These are phyloP conservation scores for Calyptommatus sinebrachiatus DNA, from an alignment of 2,113 vertebrate species.

Conservation along the genomic window DNA sequence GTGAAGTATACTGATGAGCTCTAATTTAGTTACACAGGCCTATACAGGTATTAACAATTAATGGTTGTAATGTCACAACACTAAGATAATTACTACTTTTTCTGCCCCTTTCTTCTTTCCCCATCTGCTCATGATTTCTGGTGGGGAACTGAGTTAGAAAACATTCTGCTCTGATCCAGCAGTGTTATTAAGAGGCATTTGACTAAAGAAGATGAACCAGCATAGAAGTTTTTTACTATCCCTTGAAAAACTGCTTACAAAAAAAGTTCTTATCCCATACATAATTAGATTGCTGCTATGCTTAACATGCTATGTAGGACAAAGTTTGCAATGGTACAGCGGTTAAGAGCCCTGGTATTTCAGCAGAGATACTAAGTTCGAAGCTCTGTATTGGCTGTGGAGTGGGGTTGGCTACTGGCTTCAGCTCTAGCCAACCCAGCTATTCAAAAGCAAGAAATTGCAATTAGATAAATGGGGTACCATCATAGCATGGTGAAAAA, in stretches of 20 bases:
- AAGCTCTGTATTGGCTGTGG: too few species aligned
- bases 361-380: too few species aligned
- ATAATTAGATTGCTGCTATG: not conserved
- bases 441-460: too few species aligned
- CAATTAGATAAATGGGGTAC: too few species aligned
- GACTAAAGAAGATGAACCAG: not conserved
- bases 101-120: not conserved
- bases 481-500: too few species aligned
- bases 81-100: not conserved
- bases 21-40: conserved; percentile 23
- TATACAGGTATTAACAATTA: not conserved
- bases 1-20: not conserved
- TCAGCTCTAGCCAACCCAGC: too few species aligned
- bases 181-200: conserved; percentile 7
- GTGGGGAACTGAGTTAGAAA: conserved; percentile 2
- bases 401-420: too few species aligned
- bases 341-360: too few species aligned
- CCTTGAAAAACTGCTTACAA: not conserved
- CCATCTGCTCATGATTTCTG: conserved; percentile 1
- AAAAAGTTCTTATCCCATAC: not conserved
- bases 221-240: conserved; percentile 22
- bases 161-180: not conserved
- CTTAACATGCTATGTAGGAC: not conserved
- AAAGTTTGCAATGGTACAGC: too few species aligned
- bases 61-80: conserved; percentile 9